Evolutionary conservation across 2,113 vertebrate species (phyloP), one percentile per base, ranked within the genome.

Genomic region (Balaeniceps rex): DNA sequence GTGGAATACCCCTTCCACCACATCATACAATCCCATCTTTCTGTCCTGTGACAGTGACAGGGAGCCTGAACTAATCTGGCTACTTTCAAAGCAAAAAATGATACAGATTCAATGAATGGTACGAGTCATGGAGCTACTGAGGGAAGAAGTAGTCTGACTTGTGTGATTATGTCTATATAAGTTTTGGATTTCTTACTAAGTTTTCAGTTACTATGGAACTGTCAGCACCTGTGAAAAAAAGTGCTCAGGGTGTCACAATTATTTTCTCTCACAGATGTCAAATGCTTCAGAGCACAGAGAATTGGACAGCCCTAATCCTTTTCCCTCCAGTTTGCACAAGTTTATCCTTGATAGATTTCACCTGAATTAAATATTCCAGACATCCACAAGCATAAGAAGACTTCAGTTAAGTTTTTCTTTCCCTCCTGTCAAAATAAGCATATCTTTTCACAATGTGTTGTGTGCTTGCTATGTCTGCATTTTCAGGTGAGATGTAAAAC

Each of bases 111-210:
- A 61, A 10, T 91, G 64, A 96, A 88, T 88, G 49, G 34, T 40
- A 66, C 42, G 61, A 87, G 33, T 85, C 54, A 88, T 3, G 88
- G 36, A 88, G 28, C 12, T 71, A 61, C 7, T 2, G 8, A 81
- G 36, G 52, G 40, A 88, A 89, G 49, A 80, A 92, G 34, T 28
- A 88, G 33, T 47, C 25, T 79, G 33, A 58, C 7, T 79, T 52
- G 6, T 36, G 22, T 90, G 36, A 74, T 94, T 86, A 81, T 83
- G 5, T 31, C 96, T 85, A 25, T 91, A 7, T 92, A 87, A 93
- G n/a, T 90, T 97, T 94, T 92, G 52, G 22, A 42, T 95, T 95
- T 96, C 91, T 83, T 87, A 64, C 29, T 25, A 87, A 90, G 54
- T 94, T 83, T 93, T 69, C 69, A 90, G 36, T 95, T 82, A 65